Evolutionary conservation across 2,113 vertebrate species (phyloP).

Genomic region (Hippolais icterina): DNA sequence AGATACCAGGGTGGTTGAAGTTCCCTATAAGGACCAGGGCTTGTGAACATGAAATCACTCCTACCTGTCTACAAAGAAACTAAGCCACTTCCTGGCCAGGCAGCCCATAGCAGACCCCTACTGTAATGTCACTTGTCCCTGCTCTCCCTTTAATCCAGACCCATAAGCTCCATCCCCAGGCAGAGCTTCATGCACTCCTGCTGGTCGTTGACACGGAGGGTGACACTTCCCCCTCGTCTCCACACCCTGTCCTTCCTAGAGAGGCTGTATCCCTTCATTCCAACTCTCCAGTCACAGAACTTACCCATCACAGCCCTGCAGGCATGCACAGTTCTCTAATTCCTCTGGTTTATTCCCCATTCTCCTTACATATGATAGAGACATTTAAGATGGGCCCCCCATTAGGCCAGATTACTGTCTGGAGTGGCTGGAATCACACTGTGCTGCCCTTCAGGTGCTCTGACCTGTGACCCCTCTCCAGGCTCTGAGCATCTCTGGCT

Average conservation of each 20-base stretch:
- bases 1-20: neutral
- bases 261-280: neutral
- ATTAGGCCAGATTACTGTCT: neutral
- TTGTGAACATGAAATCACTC: neutral
- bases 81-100: neutral
- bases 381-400: neutral
- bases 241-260: neutral
- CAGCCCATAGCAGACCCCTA: neutral
- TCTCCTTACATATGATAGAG: neutral
- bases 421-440: neutral
- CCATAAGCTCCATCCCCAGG: neutral
- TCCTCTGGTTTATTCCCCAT: neutral
- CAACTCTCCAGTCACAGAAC: neutral
- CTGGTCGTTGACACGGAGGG: neutral
- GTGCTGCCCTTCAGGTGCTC: neutral
- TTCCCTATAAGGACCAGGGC: neutral
- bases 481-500: neutral
- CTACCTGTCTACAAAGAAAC: neutral
- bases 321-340: neutral
- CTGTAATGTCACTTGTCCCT: neutral
- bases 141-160: neutral
- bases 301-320: neutral
- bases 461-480: neutral
- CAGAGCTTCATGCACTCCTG: neutral
- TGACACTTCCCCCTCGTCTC: neutral